Evolutionary conservation across 2,888 invertebrate species (phyloP).

Genomic region (Caenorhabditis virilis): DNA sequence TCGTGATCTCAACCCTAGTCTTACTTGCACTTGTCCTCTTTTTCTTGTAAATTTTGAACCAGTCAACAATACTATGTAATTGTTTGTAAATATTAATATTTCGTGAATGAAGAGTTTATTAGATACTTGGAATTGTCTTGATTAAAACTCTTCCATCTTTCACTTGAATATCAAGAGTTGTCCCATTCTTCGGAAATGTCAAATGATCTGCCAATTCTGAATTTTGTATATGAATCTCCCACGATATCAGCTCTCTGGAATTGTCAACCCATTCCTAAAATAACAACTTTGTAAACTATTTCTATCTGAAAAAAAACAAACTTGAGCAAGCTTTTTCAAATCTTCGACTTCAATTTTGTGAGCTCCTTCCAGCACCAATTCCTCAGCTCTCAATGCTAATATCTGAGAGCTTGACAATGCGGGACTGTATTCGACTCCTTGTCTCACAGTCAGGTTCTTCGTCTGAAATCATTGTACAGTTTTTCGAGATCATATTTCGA

Average conservation of each 20-base stretch:
- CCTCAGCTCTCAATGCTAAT: slow-evolving; percentile 6
- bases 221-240: slow-evolving; percentile 11
- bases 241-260: slow-evolving; percentile 6
- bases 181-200: not conserved
- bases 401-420: slow-evolving; percentile 9
- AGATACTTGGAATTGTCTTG: not conserved
- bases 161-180: not conserved
- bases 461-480: slow-evolving; percentile 11
- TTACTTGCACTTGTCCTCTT: slow-evolving; percentile 20
- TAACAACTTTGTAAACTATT: too few species aligned
- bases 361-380: slow-evolving; percentile 15
- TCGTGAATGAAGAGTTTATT: not conserved
- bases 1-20: slow-evolving; percentile 23
- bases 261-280: slow-evolving; percentile 18
- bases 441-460: slow-evolving; percentile 12
- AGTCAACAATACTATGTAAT: not conserved
- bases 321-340: slow-evolving; percentile 14
- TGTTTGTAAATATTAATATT: not conserved
- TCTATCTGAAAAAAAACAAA: not conserved
- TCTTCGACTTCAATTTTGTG: slow-evolving; percentile 7
- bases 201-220: not conserved
- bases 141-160: not conserved
- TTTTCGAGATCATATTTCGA: not conserved
- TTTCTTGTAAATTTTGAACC: slow-evolving; percentile 10
- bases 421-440: slow-evolving; percentile 7